A percentile compares a stretch with the other conserved stretches of the same genome.
Conservation (phyloP, 2,888 invertebrate species). For the Dysmachus trigonus region DNA sequence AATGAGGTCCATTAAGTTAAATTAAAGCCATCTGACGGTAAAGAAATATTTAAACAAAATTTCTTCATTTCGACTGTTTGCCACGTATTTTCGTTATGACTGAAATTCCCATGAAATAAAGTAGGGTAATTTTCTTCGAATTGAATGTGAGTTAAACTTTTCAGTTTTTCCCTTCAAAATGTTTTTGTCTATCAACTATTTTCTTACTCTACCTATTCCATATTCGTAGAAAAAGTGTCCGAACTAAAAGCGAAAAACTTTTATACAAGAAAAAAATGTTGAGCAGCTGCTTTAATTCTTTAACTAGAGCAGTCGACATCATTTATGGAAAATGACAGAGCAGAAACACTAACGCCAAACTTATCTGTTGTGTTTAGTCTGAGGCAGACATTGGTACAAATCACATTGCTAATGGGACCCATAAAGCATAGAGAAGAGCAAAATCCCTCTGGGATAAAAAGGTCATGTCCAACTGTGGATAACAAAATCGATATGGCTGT, state of each 20-base stretch:
- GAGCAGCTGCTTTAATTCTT: not conserved
- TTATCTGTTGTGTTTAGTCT: not conserved
- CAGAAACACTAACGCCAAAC: not conserved
- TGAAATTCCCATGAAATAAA: not conserved
- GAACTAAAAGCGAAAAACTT: not conserved
- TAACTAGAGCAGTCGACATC: not conserved
- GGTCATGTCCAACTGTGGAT: not conserved
- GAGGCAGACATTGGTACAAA: not conserved
- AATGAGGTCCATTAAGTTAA: not conserved
- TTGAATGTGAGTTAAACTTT: not conserved
- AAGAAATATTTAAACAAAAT: not conserved
- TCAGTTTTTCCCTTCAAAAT: not conserved
- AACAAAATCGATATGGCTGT: not conserved
- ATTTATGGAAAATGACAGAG: not conserved
- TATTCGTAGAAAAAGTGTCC: not conserved
- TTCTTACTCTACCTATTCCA: not conserved
- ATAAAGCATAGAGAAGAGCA: not conserved
- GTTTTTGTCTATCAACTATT: not conserved
- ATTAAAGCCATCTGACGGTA: not conserved
- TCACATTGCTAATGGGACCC: not conserved
- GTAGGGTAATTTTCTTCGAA: not conserved
- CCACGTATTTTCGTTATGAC: not conserved
- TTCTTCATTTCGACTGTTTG: not conserved
- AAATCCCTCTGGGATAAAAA: not conserved
- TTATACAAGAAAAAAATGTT: not conserved